Evolutionary conservation across 2,797 vertebrate genomes (phyloP).

Genomic region (Streptopelia turtur): DNA sequence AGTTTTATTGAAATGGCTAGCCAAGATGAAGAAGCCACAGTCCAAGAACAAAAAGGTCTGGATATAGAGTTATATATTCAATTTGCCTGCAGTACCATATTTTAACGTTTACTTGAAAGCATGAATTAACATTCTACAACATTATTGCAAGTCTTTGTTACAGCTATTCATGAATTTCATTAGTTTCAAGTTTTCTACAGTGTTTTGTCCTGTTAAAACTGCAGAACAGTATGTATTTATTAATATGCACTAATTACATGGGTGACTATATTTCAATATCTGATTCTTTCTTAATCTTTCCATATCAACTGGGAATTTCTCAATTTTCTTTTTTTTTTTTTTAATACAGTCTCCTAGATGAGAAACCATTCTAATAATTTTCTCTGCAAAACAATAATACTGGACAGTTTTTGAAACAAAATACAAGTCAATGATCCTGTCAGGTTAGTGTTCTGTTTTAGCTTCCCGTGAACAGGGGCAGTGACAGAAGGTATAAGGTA

Average conservation of each 20-base stretch:
- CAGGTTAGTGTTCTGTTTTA: not conserved
- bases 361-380: not conserved
- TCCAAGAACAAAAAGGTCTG: not conserved
- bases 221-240: not conserved
- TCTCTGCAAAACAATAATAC: not conserved
- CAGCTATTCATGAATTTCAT: constrained; percentile 23
- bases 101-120: constrained; percentile 19
- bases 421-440: not conserved
- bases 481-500: not conserved
- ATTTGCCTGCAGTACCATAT: not conserved
- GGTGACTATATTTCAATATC: not conserved
- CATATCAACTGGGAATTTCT: not conserved
- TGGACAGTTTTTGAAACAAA: not conserved
- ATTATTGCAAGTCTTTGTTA: not conserved
- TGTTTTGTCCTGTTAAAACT: not conserved
- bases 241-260: not conserved
- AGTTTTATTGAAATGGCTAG: not conserved
- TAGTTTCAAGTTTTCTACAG: not conserved
- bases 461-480: not conserved
- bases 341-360: not conserved
- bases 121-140: constrained; percentile 13
- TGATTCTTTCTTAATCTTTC: not conserved
- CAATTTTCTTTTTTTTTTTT: not conserved
- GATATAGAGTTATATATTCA: not conserved
- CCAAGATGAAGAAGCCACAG: not conserved